A percentile compares a stretch with the other conserved stretches of the same genome.
Conservation (phyloP, 1,140 invertebrate species). For the Meloidogyne floridensis region DNA sequence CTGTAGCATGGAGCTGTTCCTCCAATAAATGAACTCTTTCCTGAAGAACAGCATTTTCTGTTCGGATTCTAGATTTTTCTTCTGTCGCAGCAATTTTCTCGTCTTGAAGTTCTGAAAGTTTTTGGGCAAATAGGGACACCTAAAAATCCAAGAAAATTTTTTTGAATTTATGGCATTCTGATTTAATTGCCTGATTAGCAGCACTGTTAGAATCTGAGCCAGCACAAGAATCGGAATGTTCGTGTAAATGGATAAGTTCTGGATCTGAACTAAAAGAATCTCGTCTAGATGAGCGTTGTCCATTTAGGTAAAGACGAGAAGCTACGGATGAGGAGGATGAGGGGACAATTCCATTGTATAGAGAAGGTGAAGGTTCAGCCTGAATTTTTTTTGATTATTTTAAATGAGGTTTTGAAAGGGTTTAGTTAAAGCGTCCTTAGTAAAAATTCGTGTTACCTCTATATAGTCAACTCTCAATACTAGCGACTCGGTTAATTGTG, state of each 20-base stretch:
- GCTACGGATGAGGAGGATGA: slow-evolving; percentile 79
- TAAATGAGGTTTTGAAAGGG: too few species aligned
- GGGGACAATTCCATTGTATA: slow-evolving; percentile 32
- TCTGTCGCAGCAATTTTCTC: slow-evolving; percentile 40
- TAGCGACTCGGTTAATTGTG: too few species aligned
- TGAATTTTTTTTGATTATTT: background rate
- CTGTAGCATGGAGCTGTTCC: slow-evolving; percentile 45
- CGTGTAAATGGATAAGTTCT: slow-evolving; percentile 39
- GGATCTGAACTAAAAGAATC: slow-evolving; percentile 41
- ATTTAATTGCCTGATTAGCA: slow-evolving; percentile 27
- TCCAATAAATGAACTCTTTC: slow-evolving; percentile 49
- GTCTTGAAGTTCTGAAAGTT: slow-evolving; percentile 45
- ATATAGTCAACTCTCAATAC: too few species aligned
- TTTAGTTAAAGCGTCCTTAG: background rate
- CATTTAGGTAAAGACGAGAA: slow-evolving; percentile 41
- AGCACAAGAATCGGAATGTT: slow-evolving; percentile 26
- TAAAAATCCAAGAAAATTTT: slow-evolving; percentile 13
- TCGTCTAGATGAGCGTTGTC: slow-evolving; percentile 36
- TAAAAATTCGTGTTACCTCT: background rate
- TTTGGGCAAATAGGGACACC: slow-evolving; percentile 50
- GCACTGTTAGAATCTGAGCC: slow-evolving; percentile 27
- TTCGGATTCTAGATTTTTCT: slow-evolving; percentile 49
- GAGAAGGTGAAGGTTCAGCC: slow-evolving; percentile 30
- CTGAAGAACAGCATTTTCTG: slow-evolving; percentile 56
- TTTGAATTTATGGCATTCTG: background rate